Evolutionary conservation across 1,140 invertebrate species (phyloP).

Genomic region (Latrodectus geometricus): DNA sequence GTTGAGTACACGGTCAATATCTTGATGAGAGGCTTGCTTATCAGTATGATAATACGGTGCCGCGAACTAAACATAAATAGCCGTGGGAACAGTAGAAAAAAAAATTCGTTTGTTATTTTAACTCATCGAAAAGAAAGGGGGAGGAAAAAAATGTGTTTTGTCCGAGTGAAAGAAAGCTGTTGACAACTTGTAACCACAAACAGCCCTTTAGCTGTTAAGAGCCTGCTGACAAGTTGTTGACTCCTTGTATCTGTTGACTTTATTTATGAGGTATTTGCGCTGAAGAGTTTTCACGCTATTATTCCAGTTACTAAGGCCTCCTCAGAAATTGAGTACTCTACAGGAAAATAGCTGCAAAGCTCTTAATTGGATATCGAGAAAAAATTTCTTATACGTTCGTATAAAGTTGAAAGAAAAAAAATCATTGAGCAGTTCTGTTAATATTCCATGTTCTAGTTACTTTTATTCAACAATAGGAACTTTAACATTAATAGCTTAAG

Average conservation of each 20-base stretch:
- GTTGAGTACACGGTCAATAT: not conserved
- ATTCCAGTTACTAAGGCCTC: not conserved
- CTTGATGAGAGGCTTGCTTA: not conserved
- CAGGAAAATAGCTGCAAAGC: too few species aligned
- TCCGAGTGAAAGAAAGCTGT: not conserved
- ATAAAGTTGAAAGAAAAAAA: not conserved
- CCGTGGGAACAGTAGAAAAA: not conserved
- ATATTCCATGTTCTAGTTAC: not conserved
- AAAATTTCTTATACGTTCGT: not conserved
- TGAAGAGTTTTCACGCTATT: not conserved
- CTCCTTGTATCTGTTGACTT: not conserved
- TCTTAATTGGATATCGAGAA: not conserved
- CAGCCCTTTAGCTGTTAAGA: not conserved
- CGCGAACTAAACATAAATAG: not conserved
- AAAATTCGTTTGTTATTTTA: not conserved
- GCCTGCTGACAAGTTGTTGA: not conserved
- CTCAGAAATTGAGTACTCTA: not conserved
- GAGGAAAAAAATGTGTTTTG: not conserved
- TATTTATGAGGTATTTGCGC: not conserved
- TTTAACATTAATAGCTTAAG: not conserved
- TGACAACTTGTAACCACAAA: not conserved
- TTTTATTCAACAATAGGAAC: not conserved
- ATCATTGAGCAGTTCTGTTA: not conserved
- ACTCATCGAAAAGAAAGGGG: not conserved
- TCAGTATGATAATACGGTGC: not conserved